Conservation (phyloP, 2,113 vertebrate species). For the Chaetorhynchus papuensis region DNA sequence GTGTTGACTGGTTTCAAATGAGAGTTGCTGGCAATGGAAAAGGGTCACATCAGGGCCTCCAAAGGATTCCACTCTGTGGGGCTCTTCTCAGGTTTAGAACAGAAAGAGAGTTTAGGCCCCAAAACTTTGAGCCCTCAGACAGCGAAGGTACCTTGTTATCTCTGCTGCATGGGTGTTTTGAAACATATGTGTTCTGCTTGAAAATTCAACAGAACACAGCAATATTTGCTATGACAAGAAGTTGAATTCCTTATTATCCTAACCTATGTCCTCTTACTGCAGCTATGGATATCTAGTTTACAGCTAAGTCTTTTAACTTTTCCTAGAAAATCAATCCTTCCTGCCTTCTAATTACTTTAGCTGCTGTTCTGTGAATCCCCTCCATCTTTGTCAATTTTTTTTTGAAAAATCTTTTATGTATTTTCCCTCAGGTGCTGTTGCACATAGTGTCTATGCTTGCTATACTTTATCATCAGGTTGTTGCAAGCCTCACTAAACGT, state of each 20-base stretch:
- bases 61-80: background rate
- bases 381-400: background rate
- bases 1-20: background rate
- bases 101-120: background rate
- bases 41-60: background rate
- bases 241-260: background rate
- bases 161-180: background rate
- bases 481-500: background rate
- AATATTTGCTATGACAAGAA: background rate
- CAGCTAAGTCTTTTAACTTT: background rate
- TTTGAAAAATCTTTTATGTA: background rate
- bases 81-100: background rate
- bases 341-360: background rate
- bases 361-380: background rate
- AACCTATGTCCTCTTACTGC: background rate
- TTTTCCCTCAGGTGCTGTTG: background rate
- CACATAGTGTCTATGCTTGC: background rate
- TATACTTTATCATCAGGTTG: background rate
- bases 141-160: background rate
- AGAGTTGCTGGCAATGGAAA: rapidly evolving
- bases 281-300: background rate
- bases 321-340: background rate
- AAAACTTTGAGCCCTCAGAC: background rate
- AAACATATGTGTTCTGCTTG: background rate
- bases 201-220: background rate